phyloP scores from a whole-genome alignment of 2,113 vertebrate species.

The Leptocoma aspasia region DNA sequence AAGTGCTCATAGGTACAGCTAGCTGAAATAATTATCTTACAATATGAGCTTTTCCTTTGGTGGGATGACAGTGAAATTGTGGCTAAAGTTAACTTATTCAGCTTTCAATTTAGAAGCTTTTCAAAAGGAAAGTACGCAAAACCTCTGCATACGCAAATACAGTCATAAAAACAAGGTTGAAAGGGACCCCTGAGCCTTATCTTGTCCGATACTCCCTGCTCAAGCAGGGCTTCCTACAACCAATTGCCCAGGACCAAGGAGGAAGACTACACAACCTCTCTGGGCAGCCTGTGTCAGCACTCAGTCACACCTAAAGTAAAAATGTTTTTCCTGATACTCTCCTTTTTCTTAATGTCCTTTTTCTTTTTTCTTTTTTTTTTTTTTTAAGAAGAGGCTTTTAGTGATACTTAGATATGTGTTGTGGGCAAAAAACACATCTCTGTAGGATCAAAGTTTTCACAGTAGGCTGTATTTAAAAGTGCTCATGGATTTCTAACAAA shows the following conservation, averaged over 20 bases:
- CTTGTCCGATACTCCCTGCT: background rate
- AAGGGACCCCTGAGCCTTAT: background rate
- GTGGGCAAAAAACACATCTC: fast-evolving
- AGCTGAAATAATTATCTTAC: background rate
- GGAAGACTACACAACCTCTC: background rate
- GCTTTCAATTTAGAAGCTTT: background rate
- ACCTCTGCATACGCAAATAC: background rate
- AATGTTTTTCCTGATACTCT: background rate
- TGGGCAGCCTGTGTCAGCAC: background rate
- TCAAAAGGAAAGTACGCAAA: background rate
- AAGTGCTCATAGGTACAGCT: background rate
- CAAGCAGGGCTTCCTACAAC: background rate
- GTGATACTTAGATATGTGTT: background rate
- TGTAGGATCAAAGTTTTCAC: background rate
- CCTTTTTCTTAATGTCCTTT: background rate
- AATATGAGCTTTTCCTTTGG: background rate
- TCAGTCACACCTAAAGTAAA: background rate
- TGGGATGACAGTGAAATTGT: background rate
- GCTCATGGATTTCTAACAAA: background rate
- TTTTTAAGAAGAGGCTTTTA: background rate
- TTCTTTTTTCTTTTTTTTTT: background rate
- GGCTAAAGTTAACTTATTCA: background rate
- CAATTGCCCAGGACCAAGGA: background rate
- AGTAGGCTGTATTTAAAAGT: background rate
- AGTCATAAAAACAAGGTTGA: background rate